A percentile compares a stretch with the other conserved stretches of the same genome.
Conservation (phyloP, 2,888 invertebrate genomes). For the Kryphioiulus occultus region DNA sequence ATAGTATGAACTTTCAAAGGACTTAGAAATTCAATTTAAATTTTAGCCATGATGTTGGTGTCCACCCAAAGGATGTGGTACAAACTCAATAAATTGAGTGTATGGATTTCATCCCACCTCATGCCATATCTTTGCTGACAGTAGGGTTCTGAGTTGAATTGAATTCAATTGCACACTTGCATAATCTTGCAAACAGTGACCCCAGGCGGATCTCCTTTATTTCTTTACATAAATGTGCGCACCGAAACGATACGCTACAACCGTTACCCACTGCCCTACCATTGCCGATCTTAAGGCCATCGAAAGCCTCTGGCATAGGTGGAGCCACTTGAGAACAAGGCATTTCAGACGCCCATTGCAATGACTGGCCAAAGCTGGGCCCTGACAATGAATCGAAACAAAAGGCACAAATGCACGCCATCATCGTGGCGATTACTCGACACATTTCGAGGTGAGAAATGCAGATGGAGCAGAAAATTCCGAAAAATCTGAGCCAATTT, state of each 20-base stretch:
- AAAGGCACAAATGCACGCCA: not conserved
- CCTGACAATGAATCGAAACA: not conserved
- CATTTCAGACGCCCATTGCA: not conserved
- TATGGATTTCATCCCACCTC: too few relatives aligned
- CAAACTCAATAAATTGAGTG: too few relatives aligned
- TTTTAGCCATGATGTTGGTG: too few relatives aligned
- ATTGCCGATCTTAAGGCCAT: not conserved
- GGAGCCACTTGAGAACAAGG: not conserved
- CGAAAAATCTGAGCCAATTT: not conserved
- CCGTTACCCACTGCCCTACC: not conserved
- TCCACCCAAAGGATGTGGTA: too few relatives aligned
- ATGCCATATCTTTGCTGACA: too few relatives aligned
- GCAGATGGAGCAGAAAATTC: not conserved
- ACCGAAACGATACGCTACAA: not conserved
- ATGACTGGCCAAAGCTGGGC: slow-evolving; percentile 5
- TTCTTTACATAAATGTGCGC: not conserved
- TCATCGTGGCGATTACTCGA: not conserved
- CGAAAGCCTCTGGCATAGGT: not conserved
- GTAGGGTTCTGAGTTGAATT: too few relatives aligned
- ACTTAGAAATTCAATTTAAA: too few relatives aligned
- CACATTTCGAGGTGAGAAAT: not conserved
- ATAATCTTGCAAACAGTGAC: too few relatives aligned
- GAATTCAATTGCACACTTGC: too few relatives aligned
- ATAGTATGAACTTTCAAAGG: too few relatives aligned
- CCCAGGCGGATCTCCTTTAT: too few relatives aligned